Evolutionary conservation across 2,797 vertebrate species (phyloP).

Genomic region (Sternotherus odoratus): DNA sequence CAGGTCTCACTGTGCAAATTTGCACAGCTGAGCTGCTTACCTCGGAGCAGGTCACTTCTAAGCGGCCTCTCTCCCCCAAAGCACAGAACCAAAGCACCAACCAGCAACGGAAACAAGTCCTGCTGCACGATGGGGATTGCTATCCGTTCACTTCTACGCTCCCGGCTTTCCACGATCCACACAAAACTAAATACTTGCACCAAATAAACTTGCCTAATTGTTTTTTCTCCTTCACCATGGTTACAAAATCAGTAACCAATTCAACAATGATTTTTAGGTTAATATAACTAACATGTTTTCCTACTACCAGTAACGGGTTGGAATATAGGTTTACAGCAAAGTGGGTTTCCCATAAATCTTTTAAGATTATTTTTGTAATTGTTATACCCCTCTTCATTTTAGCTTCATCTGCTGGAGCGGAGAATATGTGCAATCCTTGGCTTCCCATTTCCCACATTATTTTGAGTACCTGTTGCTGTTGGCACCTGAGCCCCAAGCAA

Average conservation of each 20-base stretch:
- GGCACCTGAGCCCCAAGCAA: not conserved
- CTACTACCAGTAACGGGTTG: rapidly evolving
- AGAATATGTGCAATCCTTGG: not conserved
- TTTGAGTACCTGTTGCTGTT: not conserved
- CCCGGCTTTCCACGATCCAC: rapidly evolving
- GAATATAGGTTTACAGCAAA: rapidly evolving
- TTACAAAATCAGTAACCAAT: rapidly evolving
- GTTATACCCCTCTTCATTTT: too few species aligned
- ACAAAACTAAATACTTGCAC: rapidly evolving
- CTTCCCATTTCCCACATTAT: not conserved
- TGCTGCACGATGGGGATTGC: not conserved
- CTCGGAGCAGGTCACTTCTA: not conserved
- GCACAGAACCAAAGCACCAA: not conserved
- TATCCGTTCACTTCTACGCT: rapidly evolving
- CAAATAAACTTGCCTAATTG: not conserved
- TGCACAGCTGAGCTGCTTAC: not conserved
- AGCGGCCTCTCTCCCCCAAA: not conserved
- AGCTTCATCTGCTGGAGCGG: not conserved
- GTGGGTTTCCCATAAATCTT: rapidly evolving
- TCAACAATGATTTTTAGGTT: rapidly evolving
- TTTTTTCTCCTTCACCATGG: rapidly evolving
- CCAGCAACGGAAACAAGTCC: too few species aligned
- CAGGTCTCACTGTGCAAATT: rapidly evolving
- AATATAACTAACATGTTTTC: not conserved
- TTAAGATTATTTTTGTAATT: rapidly evolving